Percentiles rank a stretch among this genome's conserved stretches.
Conservation (phyloP, 2,113 vertebrate species). For the Gadus chalcogrammus region DNA sequence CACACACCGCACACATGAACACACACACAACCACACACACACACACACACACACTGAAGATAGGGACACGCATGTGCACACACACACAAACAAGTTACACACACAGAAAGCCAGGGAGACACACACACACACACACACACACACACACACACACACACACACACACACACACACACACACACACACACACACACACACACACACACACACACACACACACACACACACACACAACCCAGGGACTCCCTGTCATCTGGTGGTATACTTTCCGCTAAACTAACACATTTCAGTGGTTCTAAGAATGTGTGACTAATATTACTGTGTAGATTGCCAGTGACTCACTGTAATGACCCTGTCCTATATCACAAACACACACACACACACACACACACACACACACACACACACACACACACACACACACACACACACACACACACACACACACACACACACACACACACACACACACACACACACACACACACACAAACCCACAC, state of each 20-base stretch:
- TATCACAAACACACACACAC: background rate
- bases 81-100: no score
- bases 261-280: constrained; percentile 12
- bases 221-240: background rate
- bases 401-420: constrained; percentile 6
- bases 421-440: background rate
- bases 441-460: background rate
- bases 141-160: no score
- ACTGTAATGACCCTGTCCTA: background rate
- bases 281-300: constrained; percentile 6
- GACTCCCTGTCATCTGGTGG: background rate
- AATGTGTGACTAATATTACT: constrained; percentile 25
- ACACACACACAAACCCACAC: constrained; percentile 11
- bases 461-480: background rate
- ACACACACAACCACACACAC: background rate
- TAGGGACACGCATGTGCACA: no score
- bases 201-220: no score
- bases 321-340: constrained; percentile 18
- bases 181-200: no score
- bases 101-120: no score
- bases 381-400: background rate
- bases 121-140: no score
- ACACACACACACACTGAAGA: no score
- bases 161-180: no score
- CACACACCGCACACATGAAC: no score